Evolutionary conservation across 2,113 vertebrate genomes (phyloP), one percentile per base, ranked within the genome.

Genomic region (Syngnathus scovelli): DNA sequence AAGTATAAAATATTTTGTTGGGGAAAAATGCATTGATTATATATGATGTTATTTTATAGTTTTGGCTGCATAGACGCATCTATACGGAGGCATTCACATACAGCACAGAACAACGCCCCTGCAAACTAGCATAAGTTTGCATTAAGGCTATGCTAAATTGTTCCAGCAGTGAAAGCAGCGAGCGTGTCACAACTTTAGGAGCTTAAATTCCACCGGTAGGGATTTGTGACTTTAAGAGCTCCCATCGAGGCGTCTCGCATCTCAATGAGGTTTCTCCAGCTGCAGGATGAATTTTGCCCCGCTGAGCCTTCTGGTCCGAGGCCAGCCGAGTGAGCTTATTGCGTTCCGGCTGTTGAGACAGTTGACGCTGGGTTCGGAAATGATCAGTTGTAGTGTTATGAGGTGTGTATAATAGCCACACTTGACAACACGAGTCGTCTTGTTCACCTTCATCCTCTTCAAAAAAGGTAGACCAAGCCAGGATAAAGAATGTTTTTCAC

Each of bases 161-260:
- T 86, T 80, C 76, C 74, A 77, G 80, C 84, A 78, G 74, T 83
- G 78, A 85, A 85, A 72, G 74, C 80, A 76, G 80, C 59, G 78
- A 83, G 78, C 64, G 54, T 81, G 75, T 82, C 77, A 81, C 79
- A 79, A 75, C 75, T 85, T 79, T 65, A 71, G 74, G 67, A 76
- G 84, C 83, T 84, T 78, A 80, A 84, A 83, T 74, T 85, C 72
- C 73, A 83, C 76, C 58, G 67, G 81, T 69, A 9, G 80, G 81
- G 81, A 89, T 85, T 85, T 85, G 82, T 62, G 79, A 78, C 66
- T 87, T 82, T 80, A 82, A 86, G 67, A 75, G 82, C 69, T 78
- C 69, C 60, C 68, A 79, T 78, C 69, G 66, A 70, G 70, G 61
- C 70, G 61, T 56, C 74, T 76, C 83, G 84, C 79, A 86, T 87